Base-by-base conservation (phyloP, 35 echinoderm and acorn worm species). In the Ophiothrix spiculata region DNA sequence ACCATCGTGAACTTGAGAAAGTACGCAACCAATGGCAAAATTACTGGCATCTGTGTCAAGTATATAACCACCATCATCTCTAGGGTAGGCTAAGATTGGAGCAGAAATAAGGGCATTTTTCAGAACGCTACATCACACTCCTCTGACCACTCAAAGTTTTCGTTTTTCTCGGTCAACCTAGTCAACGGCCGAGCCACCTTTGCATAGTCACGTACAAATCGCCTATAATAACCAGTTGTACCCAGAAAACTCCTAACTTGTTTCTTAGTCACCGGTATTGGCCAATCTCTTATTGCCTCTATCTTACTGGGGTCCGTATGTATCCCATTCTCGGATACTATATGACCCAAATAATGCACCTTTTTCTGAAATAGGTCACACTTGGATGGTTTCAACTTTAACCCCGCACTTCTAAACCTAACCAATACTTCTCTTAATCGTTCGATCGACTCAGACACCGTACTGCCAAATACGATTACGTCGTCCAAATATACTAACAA, bases 401-500 rank as follows among this genome's bases (percentile, higher is more conserved):
- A 81, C 1, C 69, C 39, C 8, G 87, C 87, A 28, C 32, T 23
- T 3, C 36, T 38, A 10, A 89, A 78, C 37, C 80, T 78, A 19
- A 17, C 6, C 21, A 93, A 85, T 23, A 85, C 81, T 3, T 60
- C 78, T 32, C 64, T 37, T 4, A 89, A 38, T 25, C 81, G 64
- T 3, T 80, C 32, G 15, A 89, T 21, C 3, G 83, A 40, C 56
- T 93, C 91, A 16, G 79, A 35, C n/a, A 93, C 74, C 1, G 80
- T 89, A 6, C 23, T 37, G 17, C 87, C 81, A 34, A 77, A 77
- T 10, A 88, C 85, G 28, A 93, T 78, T 4, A 89, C 64, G 64
- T 89, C 91, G 64, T 89, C 86, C 15, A 93, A 49, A 46, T 93
- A 93, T 4, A 93, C 77, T 0, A 92, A 86, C 0, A 81, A 36